Evolutionary conservation across 2,888 invertebrate species (phyloP), one percentile per base, ranked within the genome.

Genomic region (Laothoe populi): DNA sequence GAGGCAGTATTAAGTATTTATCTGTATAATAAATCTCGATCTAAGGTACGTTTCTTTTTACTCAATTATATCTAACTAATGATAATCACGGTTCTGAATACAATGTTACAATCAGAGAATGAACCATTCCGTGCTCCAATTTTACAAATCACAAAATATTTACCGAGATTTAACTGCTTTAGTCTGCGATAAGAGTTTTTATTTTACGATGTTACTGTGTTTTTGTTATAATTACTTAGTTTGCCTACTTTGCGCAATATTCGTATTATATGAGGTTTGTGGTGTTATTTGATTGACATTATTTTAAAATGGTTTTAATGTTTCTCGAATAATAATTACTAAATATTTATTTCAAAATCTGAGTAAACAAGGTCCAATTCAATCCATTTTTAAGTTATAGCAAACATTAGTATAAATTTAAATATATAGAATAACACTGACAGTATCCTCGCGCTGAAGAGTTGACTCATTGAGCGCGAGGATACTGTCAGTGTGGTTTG

Each of bases 181-280:
- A 19, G 19, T 31, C 16, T 4, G 53, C 19, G 53, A 53, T 53
- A 53, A 53, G 31, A 31, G 16, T 53, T 53, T 31, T 53, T 53
- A 53, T 53, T 35, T 53, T 53, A 53, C 35, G 53, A 53, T 53
- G 53, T 53, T 11, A 35, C 53, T 53, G 19, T 53, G 53, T 53
- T 53, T 53, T 21, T 35, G 53, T 53, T 53, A 53, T 53, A 35
- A 53, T 35, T 53, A 26, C 26, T 49, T 49, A 26, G 31, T 53
- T 53, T 53, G 35, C 19, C 35, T 31, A 53, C 31, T 53, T 53
- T 53, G 53, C 53, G 53, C 53, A 53, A 53, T 19, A 53, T 19
- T 45, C 23, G 5, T 26, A 26, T 49, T 26, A 46, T 46, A 44
- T 19, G 49, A 4, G 10, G 16, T 31, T 53, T 4, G 16, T 21